phyloP scores from a whole-genome alignment of 2,888 invertebrate genomes.

The Volucella inanis region DNA sequence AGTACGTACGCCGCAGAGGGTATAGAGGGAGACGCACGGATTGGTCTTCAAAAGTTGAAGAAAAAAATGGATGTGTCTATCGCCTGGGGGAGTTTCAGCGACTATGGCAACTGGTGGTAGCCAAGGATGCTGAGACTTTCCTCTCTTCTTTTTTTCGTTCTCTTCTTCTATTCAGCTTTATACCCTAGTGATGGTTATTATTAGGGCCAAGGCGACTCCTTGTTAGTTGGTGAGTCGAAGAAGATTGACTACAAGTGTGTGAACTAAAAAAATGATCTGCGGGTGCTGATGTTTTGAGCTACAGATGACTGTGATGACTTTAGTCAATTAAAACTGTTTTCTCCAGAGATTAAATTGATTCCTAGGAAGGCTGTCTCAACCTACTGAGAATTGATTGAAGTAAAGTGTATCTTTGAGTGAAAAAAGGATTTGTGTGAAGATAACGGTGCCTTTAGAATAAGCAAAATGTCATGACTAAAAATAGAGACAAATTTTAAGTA shows the following conservation, averaged over 20 bases:
- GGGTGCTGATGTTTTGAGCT: slow-evolving; percentile 6
- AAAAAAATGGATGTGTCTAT: slow-evolving; percentile 67
- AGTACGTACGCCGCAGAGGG: not conserved
- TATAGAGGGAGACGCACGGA: slow-evolving; percentile 13
- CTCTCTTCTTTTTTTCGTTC: slow-evolving; percentile 17
- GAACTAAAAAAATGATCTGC: slow-evolving; percentile 9
- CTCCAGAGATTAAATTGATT: slow-evolving; percentile 20
- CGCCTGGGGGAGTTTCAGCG: slow-evolving; percentile 34
- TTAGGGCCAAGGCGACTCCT: slow-evolving; percentile 14
- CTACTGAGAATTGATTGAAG: not conserved
- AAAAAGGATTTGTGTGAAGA: not conserved
- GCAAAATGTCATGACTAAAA: too few species aligned
- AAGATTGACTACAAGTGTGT: slow-evolving; percentile 22
- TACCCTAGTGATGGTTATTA: slow-evolving; percentile 34
- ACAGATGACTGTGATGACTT: slow-evolving; percentile 23
- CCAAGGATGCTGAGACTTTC: slow-evolving; percentile 43
- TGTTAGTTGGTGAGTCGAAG: not conserved
- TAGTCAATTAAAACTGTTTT: slow-evolving; percentile 38
- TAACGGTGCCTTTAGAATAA: not conserved
- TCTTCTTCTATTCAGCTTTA: slow-evolving; percentile 32
- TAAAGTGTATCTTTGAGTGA: not conserved
- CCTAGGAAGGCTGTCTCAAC: not conserved
- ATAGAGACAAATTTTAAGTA: too few species aligned
- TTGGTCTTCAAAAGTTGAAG: slow-evolving; percentile 32
- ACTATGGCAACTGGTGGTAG: slow-evolving; percentile 72